Conservation (phyloP, 2,888 invertebrate genomes). For the Scaptomyza flava region DNA sequence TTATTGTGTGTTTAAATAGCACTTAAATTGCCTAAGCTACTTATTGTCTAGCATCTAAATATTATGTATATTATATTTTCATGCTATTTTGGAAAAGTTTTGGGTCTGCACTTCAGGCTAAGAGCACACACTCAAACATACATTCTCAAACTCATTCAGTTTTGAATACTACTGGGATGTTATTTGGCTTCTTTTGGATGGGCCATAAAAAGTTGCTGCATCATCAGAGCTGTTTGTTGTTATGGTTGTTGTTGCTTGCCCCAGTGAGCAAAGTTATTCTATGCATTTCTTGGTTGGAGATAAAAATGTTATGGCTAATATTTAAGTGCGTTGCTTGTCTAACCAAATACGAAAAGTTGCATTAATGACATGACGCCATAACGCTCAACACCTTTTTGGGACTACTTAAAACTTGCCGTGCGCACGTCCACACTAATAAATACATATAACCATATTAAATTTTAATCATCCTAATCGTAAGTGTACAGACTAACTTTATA, state of each 20-base stretch:
- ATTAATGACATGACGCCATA: conserved; percentile 51
- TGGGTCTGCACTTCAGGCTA: conserved; percentile 17
- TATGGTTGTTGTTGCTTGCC: conserved; percentile 13
- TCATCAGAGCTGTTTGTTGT: conserved; percentile 53
- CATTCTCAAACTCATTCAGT: conserved; percentile 8
- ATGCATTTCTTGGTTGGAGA: conserved; percentile 43
- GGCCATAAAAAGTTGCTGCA: conserved; percentile 67
- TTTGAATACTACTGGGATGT: conserved; percentile 61
- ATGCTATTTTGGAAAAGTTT: conserved; percentile 36
- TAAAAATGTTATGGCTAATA: conserved; percentile 60
- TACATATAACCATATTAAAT: conserved; percentile 36
- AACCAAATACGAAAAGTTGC: conserved; percentile 50
- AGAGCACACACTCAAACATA: conserved; percentile 4
- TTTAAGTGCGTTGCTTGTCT: conserved; percentile 53
- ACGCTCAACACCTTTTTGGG: conserved; percentile 56
- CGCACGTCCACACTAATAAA: conserved; percentile 6
- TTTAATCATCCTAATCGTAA: conserved; percentile 53
- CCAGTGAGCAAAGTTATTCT: conserved; percentile 56
- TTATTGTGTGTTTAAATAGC: conserved; percentile 10
- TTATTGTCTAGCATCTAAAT: conserved; percentile 35
- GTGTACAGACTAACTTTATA: not conserved
- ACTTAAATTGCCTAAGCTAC: conserved; percentile 25
- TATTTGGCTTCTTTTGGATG: conserved; percentile 42
- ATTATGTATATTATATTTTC: conserved; percentile 29
- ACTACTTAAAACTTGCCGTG: conserved; percentile 37